These are phyloP conservation scores for Pammene aurita DNA, from an alignment of 2,888 invertebrate genomes.

Conservation along the genomic window DNA sequence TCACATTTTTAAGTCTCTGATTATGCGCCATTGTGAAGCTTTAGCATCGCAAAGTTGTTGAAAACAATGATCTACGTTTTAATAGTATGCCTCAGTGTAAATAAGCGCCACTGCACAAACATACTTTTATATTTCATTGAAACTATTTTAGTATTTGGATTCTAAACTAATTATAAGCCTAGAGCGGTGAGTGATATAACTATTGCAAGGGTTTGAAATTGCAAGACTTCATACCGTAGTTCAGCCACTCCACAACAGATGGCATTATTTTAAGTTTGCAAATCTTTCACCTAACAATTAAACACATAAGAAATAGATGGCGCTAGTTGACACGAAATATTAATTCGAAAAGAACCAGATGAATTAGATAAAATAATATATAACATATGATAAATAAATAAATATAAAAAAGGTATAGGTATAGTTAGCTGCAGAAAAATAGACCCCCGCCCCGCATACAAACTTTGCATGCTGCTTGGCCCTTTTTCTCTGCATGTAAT, in stretches of 20 bases:
- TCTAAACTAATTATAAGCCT: conserved; percentile 39
- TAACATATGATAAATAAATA: too few species aligned
- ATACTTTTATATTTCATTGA: conserved; percentile 26
- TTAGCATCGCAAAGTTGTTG: conserved; percentile 12
- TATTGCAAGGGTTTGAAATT: conserved; percentile 19
- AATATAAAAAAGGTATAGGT: too few species aligned
- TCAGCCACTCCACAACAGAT: conserved; percentile 35
- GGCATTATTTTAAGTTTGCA: neutral
- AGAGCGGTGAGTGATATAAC: conserved; percentile 32
- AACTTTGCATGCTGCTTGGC: too few species aligned
- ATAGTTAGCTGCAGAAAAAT: too few species aligned
- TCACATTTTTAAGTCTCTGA: conserved; percentile 35
- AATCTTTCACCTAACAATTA: neutral
- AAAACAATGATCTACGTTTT: conserved; percentile 22
- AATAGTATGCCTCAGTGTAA: conserved; percentile 13
- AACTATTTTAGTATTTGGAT: conserved; percentile 33
- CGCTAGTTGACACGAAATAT: conserved; percentile 32
- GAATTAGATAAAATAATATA: too few species aligned
- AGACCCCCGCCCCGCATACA: too few species aligned
- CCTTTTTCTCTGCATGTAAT: too few species aligned
- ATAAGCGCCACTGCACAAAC: conserved; percentile 25
- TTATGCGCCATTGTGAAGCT: conserved; percentile 24
- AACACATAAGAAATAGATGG: conserved; percentile 47
- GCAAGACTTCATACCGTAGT: conserved; percentile 11
- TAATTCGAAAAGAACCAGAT: neutral